Conservation (phyloP, 1,140 invertebrate genomes). For the Wasmannia auropunctata region DNA sequence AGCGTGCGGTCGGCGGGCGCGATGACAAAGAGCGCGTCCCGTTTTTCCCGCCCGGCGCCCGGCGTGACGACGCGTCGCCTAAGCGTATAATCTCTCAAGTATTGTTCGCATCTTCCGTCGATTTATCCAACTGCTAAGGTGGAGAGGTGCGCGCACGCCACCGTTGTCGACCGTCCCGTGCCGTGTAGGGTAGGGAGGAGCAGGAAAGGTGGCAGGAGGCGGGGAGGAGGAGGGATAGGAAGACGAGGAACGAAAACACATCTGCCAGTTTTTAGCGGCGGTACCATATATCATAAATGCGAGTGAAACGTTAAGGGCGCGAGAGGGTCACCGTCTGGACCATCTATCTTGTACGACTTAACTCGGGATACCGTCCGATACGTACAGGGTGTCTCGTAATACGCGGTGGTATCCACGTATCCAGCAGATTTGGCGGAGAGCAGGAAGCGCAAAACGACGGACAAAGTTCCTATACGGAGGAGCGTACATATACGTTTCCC, state of each 20-base stretch:
- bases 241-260: conserved; percentile 59
- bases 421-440: neutral
- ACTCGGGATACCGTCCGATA: conserved; percentile 63
- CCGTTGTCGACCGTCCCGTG: conserved; percentile 28
- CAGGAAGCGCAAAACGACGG: neutral
- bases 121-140: conserved; percentile 67
- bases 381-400: conserved; percentile 34
- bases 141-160: conserved; percentile 40
- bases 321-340: conserved; percentile 68
- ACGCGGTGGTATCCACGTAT: neutral
- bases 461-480: neutral
- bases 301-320: conserved; percentile 69
- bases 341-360: conserved; percentile 80
- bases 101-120: conserved; percentile 70
- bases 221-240: neutral
- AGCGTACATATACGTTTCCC: neutral
- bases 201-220: too few relatives aligned
- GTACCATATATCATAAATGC: conserved; percentile 78
- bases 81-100: conserved; percentile 71
- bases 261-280: conserved; percentile 79
- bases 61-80: conserved; percentile 43
- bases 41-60: conserved; percentile 62
- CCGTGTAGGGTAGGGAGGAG: too few relatives aligned
- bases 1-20: conserved; percentile 37
- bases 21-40: conserved; percentile 43